Evolutionary conservation across 2,888 invertebrate genomes (phyloP).

Genomic region (Dryobotodes eremita): DNA sequence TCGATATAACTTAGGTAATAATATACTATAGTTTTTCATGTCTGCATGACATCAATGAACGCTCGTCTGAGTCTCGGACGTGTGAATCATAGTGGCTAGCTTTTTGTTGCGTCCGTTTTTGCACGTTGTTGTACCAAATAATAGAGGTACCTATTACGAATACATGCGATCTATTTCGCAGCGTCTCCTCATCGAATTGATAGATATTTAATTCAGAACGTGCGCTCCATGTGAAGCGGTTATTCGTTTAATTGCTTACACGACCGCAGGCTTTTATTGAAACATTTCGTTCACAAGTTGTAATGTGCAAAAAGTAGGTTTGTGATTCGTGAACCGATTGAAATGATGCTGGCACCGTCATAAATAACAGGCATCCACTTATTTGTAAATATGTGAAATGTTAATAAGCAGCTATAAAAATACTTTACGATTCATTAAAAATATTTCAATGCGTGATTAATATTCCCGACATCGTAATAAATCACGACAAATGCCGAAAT

Average conservation of each 20-base stretch:
- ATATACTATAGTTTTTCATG: not conserved
- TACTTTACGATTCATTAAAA: conserved; percentile 50
- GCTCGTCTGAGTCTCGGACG: conserved; percentile 24
- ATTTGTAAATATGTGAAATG: conserved; percentile 43
- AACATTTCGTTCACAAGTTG: conserved; percentile 28
- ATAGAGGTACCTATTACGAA: conserved; percentile 62
- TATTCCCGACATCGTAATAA: conserved; percentile 50
- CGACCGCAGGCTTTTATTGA: conserved; percentile 29
- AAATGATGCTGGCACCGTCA: conserved; percentile 28
- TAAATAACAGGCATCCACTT: conserved; percentile 21
- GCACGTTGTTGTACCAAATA: conserved; percentile 45
- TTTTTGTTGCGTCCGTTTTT: conserved; percentile 56
- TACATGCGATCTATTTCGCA: conserved; percentile 68
- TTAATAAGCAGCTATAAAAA: conserved; percentile 56
- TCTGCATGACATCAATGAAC: conserved; percentile 15
- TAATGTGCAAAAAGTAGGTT: conserved; percentile 25
- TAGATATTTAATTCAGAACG: conserved; percentile 70
- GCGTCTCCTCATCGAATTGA: conserved; percentile 64
- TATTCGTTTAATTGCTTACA: conserved; percentile 58
- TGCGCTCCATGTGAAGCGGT: conserved; percentile 54
- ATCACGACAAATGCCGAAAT: conserved; percentile 56
- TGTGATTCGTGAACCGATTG: conserved; percentile 20
- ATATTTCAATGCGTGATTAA: conserved; percentile 54
- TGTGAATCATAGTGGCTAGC: conserved; percentile 43
- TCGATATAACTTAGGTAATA: not conserved